Base-by-base conservation (phyloP, 2,888 invertebrate species). In the Cephonodes hylas region DNA sequence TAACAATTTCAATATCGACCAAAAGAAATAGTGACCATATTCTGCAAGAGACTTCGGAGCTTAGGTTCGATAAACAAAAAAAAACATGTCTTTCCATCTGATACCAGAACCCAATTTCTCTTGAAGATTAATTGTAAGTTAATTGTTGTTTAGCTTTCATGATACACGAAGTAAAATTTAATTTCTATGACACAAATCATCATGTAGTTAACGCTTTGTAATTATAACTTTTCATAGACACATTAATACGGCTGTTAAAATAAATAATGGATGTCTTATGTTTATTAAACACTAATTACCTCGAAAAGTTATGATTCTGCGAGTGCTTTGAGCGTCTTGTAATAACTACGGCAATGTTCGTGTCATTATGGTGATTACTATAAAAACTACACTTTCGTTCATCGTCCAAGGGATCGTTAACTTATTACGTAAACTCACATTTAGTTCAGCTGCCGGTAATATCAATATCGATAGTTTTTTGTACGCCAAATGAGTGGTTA, bases 281-380 rank as follows among this genome's bases (percentile, higher is more conserved):
- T 45, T 22, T 45, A 45, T 45, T 45, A 25, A 18, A 25, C 48
- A 31, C 15, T 53, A 27, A 53, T 53, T 53, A 31, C 18, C 31
- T 18, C 10, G 48, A 25, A 13, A 53, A 27, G 8, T 53, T 53
- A 31, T 18, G 10, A 18, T 53, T 53, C 31, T 63, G 62, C 64
- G 60, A 66, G 66, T 42, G 42, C 63, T 58, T 66, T 66, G 67
- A 68, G 63, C 64, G 70, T 69, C 64, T 65, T 31, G 31, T 53
- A 53, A 53, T 53, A 31, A 53, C 18, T 53, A 27, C 8, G 27
- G 53, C 20, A 31, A 53, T 23, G 22, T 10, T 23, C 27, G 18
- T 53, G 59, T 60, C 31, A 48, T 63, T 63, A 63, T 63, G 18
- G 18, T 53, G 27, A 53, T 53, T 53, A 44, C 42, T 59, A 59